Percentiles rank a stretch among this genome's conserved stretches.
phyloP scores from a whole-genome alignment of 2,113 vertebrate species.

The Calcarius ornatus region DNA sequence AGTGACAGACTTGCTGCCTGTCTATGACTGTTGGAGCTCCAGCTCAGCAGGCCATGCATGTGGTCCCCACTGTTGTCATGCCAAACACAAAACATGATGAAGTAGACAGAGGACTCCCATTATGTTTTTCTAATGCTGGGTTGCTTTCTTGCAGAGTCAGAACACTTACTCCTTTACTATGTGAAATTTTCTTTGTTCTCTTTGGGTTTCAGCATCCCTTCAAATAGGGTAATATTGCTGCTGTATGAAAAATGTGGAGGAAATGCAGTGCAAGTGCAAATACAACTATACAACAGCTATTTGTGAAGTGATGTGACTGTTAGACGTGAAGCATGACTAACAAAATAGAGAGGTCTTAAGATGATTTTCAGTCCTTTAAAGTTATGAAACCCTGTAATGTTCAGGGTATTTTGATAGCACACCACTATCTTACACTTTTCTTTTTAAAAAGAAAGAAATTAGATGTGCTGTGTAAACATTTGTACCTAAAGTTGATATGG shows the following conservation, averaged over 20 bases:
- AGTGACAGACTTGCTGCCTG: neutral
- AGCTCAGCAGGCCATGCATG: neutral
- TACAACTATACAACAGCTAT: neutral
- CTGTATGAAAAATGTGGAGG: neutral
- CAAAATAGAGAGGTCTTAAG: neutral
- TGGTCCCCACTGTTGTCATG: neutral
- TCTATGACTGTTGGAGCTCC: neutral
- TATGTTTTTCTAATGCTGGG: neutral
- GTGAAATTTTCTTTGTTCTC: neutral
- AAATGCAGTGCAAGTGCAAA: neutral
- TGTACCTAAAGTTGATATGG: neutral
- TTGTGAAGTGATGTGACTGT: neutral
- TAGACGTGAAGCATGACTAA: neutral
- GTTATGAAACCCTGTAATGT: neutral
- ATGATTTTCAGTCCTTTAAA: neutral
- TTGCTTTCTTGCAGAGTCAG: neutral
- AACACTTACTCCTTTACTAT: neutral
- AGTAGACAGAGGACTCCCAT: neutral
- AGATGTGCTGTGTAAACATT: neutral
- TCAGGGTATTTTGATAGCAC: neutral
- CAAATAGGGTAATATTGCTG: neutral
- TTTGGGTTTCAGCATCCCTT: neutral
- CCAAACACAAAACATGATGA: neutral
- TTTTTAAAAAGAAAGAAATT: neutral
- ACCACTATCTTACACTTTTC: neutral